Evolutionary conservation across 2,888 invertebrate genomes (phyloP).

Genomic region (Lasioglossum villosulum): DNA sequence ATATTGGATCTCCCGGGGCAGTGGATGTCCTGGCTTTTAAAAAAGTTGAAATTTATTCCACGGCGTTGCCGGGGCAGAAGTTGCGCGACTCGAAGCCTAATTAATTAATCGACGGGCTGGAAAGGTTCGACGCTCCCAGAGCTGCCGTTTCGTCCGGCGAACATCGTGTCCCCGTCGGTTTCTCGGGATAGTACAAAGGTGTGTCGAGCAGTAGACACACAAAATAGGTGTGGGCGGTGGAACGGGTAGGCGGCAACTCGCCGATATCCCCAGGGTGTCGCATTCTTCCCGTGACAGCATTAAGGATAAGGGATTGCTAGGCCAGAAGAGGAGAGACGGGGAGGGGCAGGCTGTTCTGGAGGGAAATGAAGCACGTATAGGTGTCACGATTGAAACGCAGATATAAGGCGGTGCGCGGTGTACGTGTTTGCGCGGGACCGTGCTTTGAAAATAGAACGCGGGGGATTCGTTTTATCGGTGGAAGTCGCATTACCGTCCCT

Average conservation of each 20-base stretch:
- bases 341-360: slow-evolving; percentile 19
- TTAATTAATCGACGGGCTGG: background rate
- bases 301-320: slow-evolving; percentile 57
- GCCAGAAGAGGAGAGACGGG: slow-evolving; percentile 3
- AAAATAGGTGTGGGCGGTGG: slow-evolving; percentile 1
- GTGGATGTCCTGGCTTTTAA: background rate
- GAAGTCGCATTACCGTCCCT: slow-evolving; percentile 49
- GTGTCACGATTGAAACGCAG: slow-evolving; percentile 59
- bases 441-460: slow-evolving; percentile 54
- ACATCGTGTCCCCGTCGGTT: slow-evolving; percentile 1
- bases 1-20: background rate
- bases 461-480: slow-evolving; percentile 54
- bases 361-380: slow-evolving; percentile 61
- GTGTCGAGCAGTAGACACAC: background rate
- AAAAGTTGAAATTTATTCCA: background rate
- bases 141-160: background rate
- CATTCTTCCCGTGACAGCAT: slow-evolving; percentile 49
- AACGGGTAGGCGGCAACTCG: slow-evolving; percentile 21
- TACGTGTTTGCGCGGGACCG: background rate
- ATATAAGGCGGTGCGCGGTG: slow-evolving; percentile 25
- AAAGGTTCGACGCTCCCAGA: background rate
- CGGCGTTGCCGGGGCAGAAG: background rate
- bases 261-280: slow-evolving; percentile 52
- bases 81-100: background rate
- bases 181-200: slow-evolving; percentile 27